Evolutionary conservation across 2,888 invertebrate genomes (phyloP).

Genomic region (Beris morrisii): DNA sequence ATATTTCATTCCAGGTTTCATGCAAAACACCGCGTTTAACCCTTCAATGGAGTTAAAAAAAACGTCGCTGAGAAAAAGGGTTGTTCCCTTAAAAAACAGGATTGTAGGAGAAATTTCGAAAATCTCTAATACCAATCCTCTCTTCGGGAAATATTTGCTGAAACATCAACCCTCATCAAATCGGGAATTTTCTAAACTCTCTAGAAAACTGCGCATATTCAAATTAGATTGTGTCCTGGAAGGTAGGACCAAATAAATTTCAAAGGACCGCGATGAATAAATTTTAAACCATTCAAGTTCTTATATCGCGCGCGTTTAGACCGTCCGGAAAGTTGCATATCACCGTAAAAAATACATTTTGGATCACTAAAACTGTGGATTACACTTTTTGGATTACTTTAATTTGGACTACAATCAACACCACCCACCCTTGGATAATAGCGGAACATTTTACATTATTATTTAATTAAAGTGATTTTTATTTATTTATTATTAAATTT

Average conservation of each 20-base stretch:
- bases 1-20: neutral
- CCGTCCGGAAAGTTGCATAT: neutral
- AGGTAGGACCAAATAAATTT: neutral
- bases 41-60: slow-evolving; percentile 3
- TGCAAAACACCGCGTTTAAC: slow-evolving; percentile 16
- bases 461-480: too few species aligned
- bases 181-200: neutral
- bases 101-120: slow-evolving; percentile 23
- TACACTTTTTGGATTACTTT: too few species aligned
- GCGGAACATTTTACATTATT: too few species aligned
- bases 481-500: too few species aligned
- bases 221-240: slow-evolving; percentile 24
- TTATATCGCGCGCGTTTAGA: slow-evolving; percentile 15
- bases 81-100: slow-evolving; percentile 16
- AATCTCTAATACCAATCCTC: neutral
- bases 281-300: slow-evolving; percentile 9
- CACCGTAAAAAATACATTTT: too few species aligned
- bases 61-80: slow-evolving; percentile 12
- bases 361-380: too few species aligned
- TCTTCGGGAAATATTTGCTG: neutral
- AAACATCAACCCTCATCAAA: neutral
- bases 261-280: neutral
- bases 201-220: slow-evolving; percentile 30
- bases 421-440: too few species aligned
- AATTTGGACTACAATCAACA: too few species aligned